phyloP scores from a whole-genome alignment of 1,140 invertebrate genomes.

The Odontomachus brunneus region DNA sequence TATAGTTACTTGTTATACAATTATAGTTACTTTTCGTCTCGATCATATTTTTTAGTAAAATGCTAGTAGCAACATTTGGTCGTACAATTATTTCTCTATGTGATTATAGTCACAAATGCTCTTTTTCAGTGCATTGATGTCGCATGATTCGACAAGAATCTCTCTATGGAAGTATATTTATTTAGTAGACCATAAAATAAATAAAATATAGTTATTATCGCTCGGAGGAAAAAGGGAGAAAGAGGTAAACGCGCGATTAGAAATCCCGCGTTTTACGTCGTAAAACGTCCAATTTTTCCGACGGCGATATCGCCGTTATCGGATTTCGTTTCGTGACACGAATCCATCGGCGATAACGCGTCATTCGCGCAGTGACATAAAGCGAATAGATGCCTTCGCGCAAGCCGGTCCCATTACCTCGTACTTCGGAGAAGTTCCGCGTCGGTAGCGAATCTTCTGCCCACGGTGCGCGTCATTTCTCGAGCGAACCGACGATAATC shows the following conservation, averaged over 20 bases:
- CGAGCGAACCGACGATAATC: conserved; percentile 45
- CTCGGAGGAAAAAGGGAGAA: conserved; percentile 7
- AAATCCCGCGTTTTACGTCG: conserved; percentile 28
- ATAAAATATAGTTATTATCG: conserved; percentile 9
- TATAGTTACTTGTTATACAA: too few species aligned
- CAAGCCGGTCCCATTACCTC: conserved; percentile 34
- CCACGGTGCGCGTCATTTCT: conserved; percentile 41
- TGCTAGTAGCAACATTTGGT: too few species aligned
- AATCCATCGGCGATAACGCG: conserved; percentile 37
- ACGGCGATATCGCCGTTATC: conserved; percentile 47
- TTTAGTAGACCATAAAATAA: not conserved
- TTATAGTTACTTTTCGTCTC: too few species aligned
- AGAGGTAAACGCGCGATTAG: conserved; percentile 42
- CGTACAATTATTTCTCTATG: too few species aligned
- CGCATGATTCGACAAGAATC: too few species aligned
- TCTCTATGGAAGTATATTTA: not conserved
- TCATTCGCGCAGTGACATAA: conserved; percentile 28
- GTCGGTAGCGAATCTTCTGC: conserved; percentile 39
- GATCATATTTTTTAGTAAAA: too few species aligned
- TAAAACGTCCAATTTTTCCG: conserved; percentile 47
- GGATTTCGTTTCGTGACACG: conserved; percentile 28
- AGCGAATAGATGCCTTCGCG: conserved; percentile 38
- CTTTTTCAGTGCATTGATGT: too few species aligned
- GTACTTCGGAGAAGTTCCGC: conserved; percentile 35
- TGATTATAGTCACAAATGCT: too few species aligned